A percentile compares a stretch with the other conserved stretches of the same genome.
These are phyloP conservation scores for Leptodactylus fallax DNA, from an alignment of 2,797 vertebrate genomes.

Conservation along the genomic window DNA sequence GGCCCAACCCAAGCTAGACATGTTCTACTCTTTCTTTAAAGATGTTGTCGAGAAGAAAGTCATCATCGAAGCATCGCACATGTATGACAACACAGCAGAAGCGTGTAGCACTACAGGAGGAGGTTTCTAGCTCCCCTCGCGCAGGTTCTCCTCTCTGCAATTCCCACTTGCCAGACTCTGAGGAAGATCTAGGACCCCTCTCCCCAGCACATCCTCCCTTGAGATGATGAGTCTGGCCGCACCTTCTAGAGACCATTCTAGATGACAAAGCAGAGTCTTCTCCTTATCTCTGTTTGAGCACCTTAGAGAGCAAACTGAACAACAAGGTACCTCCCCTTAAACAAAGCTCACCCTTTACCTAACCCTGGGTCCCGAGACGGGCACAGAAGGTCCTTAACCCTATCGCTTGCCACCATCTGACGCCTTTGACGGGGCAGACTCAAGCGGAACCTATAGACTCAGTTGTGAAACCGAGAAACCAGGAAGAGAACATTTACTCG, in stretches of 20 bases:
- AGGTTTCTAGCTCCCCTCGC: slow-evolving; percentile 85
- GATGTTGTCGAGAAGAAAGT: slow-evolving; percentile 91
- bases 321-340: slow-evolving; percentile 92
- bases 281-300: slow-evolving; percentile 83
- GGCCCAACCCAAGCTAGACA: slow-evolving; percentile 87
- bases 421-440: slow-evolving; percentile 94
- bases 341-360: slow-evolving; percentile 88
- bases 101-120: slow-evolving; percentile 88
- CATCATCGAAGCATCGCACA: slow-evolving; percentile 92
- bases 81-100: slow-evolving; percentile 95
- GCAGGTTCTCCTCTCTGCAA: slow-evolving; percentile 91
- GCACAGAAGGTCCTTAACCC: slow-evolving; percentile 86
- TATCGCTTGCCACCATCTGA: slow-evolving; percentile 83
- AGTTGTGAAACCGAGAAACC: slow-evolving; percentile 87
- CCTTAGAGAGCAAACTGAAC: slow-evolving; percentile 90
- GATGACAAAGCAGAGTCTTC: slow-evolving; percentile 84
- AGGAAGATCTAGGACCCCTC: slow-evolving; percentile 90
- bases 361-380: slow-evolving; percentile 79
- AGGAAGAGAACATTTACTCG: slow-evolving; percentile 95
- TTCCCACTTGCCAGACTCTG: slow-evolving; percentile 87
- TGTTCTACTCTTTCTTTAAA: slow-evolving; percentile 90
- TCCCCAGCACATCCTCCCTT: slow-evolving; percentile 79
- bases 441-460: slow-evolving; percentile 96
- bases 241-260: slow-evolving; percentile 81
- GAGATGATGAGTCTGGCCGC: slow-evolving; percentile 83